Evolutionary conservation across 2,888 invertebrate genomes (phyloP), one percentile per base, ranked within the genome.

Genomic region (Seira sanloemensis): DNA sequence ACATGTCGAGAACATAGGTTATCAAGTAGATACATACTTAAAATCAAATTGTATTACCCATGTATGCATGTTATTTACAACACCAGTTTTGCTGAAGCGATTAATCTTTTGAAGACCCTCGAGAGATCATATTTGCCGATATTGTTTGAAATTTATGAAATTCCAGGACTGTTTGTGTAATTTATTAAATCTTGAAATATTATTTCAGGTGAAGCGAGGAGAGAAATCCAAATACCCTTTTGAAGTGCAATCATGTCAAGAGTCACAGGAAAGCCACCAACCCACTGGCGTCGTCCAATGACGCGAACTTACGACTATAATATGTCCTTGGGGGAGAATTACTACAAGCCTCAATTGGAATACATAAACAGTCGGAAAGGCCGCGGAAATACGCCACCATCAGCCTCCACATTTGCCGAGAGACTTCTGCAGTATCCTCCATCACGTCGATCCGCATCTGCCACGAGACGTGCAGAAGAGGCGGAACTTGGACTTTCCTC

Each of bases 231-330:
- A 18, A 37, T 37, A 37, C 12, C 58, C 7, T 18, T 58, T 4
- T n/a, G 2, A n/a, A 58, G 9, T 4, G 9, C 16, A 58, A 18
- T n/a, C 54, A 75, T 75, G 80, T 80, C 80, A 1, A 37, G 75
- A 37, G 74, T 80, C 27, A 80, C 74, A 7, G 77, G 79, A 62
- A 87, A 85, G 46, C 86, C 85, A 9, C 80, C 86, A 68, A 68
- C 77, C 27, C 79, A 78, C 54, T 89, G 89, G 89, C 88, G 84
- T 67, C 86, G 95, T 91, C 95, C 95, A 88, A 93, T 96, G 90
- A 96, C 96, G 26, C 95, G 95, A 91, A 94, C 96, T 90, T 96
- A 97, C 91, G 95, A 96, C 90, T 95, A 95, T 91, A 96, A 96
- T 91, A 96, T 96, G 92, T 94, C 95, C 26, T 67, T 89, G 16